Evolutionary conservation across 2,888 invertebrate species (phyloP).

Genomic region (Anagyrus pseudococci): DNA sequence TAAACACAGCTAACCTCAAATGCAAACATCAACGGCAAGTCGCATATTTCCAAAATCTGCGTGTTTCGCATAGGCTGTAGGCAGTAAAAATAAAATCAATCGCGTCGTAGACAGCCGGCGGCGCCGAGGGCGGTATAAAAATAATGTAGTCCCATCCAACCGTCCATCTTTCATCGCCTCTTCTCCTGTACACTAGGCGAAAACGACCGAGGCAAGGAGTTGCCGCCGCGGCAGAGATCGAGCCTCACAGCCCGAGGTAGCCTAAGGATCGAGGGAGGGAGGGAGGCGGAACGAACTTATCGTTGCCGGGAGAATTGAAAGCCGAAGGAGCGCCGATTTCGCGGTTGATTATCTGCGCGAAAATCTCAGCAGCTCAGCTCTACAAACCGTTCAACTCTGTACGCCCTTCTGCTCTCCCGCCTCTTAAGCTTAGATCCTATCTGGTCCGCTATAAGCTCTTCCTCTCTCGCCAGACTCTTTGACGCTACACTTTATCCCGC

Average conservation of each 20-base stretch:
- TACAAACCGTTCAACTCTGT: too few species aligned
- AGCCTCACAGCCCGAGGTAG: slow-evolving; percentile 36
- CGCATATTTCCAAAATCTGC: too few species aligned
- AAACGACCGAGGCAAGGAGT: slow-evolving; percentile 1
- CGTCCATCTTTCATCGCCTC: too few species aligned
- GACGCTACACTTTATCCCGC: slow-evolving; percentile 9
- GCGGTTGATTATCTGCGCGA: slow-evolving; percentile 48
- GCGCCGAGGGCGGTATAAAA: too few species aligned
- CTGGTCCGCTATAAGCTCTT: slow-evolving; percentile 37
- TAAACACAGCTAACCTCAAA: too few species aligned
- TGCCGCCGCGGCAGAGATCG: slow-evolving; percentile 33
- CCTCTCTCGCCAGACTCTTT: slow-evolving; percentile 18
- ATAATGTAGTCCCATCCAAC: too few species aligned
- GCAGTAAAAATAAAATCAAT: neutral
- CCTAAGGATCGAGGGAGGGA: too few species aligned
- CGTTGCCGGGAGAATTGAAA: slow-evolving; percentile 36
- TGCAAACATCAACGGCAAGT: too few species aligned
- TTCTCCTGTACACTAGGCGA: too few species aligned
- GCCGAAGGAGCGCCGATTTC: slow-evolving; percentile 29
- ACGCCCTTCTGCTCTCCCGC: slow-evolving; percentile 33
- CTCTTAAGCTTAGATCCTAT: slow-evolving; percentile 47
- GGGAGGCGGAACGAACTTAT: too few species aligned
- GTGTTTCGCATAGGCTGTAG: neutral
- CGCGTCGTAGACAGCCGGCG: too few species aligned
- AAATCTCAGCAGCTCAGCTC: slow-evolving; percentile 42